These are phyloP conservation scores for Tuta absoluta DNA, from an alignment of 2,888 invertebrate genomes.

Conservation along the genomic window DNA sequence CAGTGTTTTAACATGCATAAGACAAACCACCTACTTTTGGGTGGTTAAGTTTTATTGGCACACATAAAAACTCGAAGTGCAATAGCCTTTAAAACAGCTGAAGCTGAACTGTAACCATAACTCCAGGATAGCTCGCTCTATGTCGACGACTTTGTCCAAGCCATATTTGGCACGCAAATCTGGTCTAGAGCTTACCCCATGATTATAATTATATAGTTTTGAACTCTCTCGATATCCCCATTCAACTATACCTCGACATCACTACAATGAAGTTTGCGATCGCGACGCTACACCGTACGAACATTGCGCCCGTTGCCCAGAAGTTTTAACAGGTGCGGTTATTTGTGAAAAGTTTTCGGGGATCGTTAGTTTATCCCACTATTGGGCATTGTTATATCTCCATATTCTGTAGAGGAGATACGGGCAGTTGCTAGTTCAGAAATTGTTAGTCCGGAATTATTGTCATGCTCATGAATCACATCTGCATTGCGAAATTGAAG, in stretches of 20 bases:
- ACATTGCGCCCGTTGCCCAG: slow-evolving; percentile 43
- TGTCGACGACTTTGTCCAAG: too few relatives aligned
- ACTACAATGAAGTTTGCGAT: slow-evolving; percentile 58
- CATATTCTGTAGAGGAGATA: slow-evolving; percentile 12
- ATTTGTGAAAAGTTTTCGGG: slow-evolving; percentile 25
- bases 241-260: neutral
- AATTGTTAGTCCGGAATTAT: neutral
- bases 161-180: too few relatives aligned
- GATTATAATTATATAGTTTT: neutral
- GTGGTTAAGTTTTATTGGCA: too few relatives aligned
- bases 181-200: neutral
- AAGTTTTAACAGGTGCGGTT: slow-evolving; percentile 33
- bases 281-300: slow-evolving; percentile 54
- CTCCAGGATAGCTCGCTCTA: too few relatives aligned
- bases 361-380: slow-evolving; percentile 24
- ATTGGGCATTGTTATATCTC: slow-evolving; percentile 21
- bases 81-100: too few relatives aligned
- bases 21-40: too few relatives aligned
- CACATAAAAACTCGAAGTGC: too few relatives aligned
- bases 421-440: neutral
- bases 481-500: neutral
- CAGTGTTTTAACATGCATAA: too few relatives aligned
- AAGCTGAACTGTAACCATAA: too few relatives aligned
- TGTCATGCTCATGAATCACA: neutral
- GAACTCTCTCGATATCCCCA: neutral